A percentile compares a stretch with the other conserved stretches of the same genome.
Conservation (phyloP, 2,797 vertebrate species). For the Spizella passerina region DNA sequence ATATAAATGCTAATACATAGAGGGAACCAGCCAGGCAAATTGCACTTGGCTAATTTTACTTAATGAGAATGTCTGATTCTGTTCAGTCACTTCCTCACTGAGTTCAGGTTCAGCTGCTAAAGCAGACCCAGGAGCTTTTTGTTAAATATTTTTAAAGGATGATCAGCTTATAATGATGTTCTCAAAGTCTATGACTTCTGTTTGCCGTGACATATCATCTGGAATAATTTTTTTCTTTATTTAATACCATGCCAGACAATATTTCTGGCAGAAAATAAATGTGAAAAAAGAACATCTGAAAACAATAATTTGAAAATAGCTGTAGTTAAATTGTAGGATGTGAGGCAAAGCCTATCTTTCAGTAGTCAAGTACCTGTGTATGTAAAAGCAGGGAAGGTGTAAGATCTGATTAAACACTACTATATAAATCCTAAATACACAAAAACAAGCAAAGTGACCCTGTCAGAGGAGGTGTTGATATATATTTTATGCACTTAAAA, state of each 20-base stretch:
- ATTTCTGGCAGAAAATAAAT: neutral
- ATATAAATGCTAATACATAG: neutral
- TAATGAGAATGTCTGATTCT: slow-evolving; percentile 44
- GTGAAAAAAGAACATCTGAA: neutral
- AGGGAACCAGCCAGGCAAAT: slow-evolving; percentile 5
- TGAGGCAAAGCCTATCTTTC: neutral
- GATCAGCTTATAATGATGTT: neutral
- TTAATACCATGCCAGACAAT: neutral
- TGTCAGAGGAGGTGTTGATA: neutral
- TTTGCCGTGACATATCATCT: neutral
- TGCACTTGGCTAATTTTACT: slow-evolving; percentile 31
- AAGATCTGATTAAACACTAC: neutral
- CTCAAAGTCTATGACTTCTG: neutral
- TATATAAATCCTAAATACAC: neutral
- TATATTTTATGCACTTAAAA: accelerated
- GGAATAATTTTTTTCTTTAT: neutral
- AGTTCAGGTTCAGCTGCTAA: slow-evolving; percentile 22
- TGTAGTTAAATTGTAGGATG: neutral
- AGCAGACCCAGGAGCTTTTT: neutral
- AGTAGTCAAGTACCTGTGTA: neutral
- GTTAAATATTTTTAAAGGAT: neutral
- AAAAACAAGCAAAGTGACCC: neutral
- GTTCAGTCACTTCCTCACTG: neutral
- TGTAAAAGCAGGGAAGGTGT: neutral
- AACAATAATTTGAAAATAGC: neutral